Evolutionary conservation across 1,140 invertebrate species (phyloP), one percentile per base, ranked within the genome.

Genomic region (Branchinecta lindahli): DNA sequence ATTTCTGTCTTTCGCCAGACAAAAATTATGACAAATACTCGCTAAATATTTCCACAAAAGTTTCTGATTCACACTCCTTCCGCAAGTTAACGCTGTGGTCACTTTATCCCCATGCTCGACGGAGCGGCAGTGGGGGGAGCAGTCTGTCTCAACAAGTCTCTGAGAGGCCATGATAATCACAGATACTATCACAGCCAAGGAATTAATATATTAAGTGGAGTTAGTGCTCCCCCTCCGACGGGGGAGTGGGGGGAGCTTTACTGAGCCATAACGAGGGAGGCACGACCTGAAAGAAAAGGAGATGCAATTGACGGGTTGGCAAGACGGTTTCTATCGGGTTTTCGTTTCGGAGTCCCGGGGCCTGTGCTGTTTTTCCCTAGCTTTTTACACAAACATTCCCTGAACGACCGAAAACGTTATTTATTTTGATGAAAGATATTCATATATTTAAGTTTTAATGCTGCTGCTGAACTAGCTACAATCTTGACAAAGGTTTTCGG

Each of bases 1-100:
- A 70, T 75, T 76, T n/a, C 74, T 70, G 75, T 84, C 82, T 20
- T 67, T 73, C 18, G 75, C 66, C n/a, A 66, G 46, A n/a, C 9
- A 46, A 45, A 72, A 21, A 33, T 69, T 45, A 44, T 45, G 21
- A 69, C 73, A 75, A 66, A 73, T 73, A 45, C 71, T 68, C 20
- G 68, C 18, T 20, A 61, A 73, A 66, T 72, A 52, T 66, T 72
- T 66, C 72, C 70, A 69, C 75, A 66, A 52, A 67, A 67, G 12
- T 20, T 66, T 67, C 9, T 72, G 65, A 66, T 72, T 66, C 44
- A 45, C 18, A 46, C 69, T 65, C 20, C 44, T 66, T 15, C 45
- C 45, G 8, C 45, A 66, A 47, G 68, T 69, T 46, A 69, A 45
- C 6, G 47, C 15, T 7, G 68, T 46, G 8, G 68, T 69, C n/a